A percentile compares a stretch with the other conserved stretches of the same genome.
Conservation (phyloP, 2,797 vertebrate genomes). For the Poeciliopsis turneri region DNA sequence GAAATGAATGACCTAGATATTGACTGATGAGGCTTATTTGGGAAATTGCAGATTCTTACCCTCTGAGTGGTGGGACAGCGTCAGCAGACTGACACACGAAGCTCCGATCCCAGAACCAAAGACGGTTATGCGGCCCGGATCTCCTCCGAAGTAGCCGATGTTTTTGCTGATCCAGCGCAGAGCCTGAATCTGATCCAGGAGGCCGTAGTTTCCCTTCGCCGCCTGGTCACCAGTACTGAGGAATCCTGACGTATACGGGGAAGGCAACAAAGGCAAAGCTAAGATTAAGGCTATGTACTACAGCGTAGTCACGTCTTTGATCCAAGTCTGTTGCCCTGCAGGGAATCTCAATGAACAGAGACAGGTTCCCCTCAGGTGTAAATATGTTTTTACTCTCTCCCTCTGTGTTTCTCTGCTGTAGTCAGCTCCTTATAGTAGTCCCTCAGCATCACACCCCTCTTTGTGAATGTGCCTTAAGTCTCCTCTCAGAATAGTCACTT, state of each 20-base stretch:
- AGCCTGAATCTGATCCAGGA: conserved; percentile 98
- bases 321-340: conserved; percentile 46
- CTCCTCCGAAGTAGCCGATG: conserved; percentile 83
- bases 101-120: conserved; percentile 99
- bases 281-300: conserved; percentile 29
- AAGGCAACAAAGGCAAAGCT: conserved; percentile 40
- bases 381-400: conserved; percentile 52
- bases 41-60: conserved; percentile 80
- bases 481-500: conserved; percentile 36
- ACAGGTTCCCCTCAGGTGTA: conserved; percentile 53
- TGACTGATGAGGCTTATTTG: neutral
- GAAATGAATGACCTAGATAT: neutral
- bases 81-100: conserved; percentile 97
- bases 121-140: conserved; percentile 85
- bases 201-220: conserved; percentile 98
- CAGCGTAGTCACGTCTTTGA: conserved; percentile 51
- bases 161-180: conserved; percentile 91
- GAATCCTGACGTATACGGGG: conserved; percentile 85
- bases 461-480: conserved; percentile 30
- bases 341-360: conserved; percentile 47
- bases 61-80: conserved; percentile 99
- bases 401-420: conserved; percentile 41
- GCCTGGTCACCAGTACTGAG: conserved; percentile 99
- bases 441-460: conserved; percentile 22
- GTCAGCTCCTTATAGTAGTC: conserved; percentile 39